Base-by-base conservation (phyloP, 2,888 invertebrate genomes). In the Aphodius sticticus region DNA sequence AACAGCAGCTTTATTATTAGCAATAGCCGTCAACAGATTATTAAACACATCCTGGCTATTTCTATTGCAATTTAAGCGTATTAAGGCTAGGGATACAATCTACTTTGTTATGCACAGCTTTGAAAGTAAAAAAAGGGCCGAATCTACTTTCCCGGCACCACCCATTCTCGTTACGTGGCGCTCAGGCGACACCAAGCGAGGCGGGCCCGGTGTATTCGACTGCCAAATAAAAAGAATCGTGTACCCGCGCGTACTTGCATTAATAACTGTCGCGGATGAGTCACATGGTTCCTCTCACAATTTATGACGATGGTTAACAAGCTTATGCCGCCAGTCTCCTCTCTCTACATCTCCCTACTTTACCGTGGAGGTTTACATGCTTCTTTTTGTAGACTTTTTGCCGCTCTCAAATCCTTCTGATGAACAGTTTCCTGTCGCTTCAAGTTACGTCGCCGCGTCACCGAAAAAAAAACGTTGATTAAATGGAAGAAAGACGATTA, bases 221-320 rank as follows among this genome's bases (percentile, higher is more conserved):
- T 53, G 74, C 77, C 79, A 78, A 79, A 77, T 81, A 82, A 82
- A 81, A 81, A 78, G 79, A 81, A 81, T 81, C 82, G 80, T 82
- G 82, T 80, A 53, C 76, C 79, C 76, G 53, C 53, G 53, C 76
- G 83, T 82, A 82, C 82, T 84, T 81, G 83, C 83, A 85, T 85
- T 85, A 85, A 85, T 85, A 86, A 83, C 85, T 86, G 86, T 86
- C 85, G 82, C 79, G 83, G 76, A 83, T 82, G 83, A 84, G 84
- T 85, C 84, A 84, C 84, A 84, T 82, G 83, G 82, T 83, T 84
- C 84, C 80, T 79, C 81, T 84, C 83, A 83, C 84, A 86, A 86
- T 86, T 86, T 86, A 86, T 85, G 86, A 84, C 84, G 84, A 83
- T 83, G 82, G 85, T 84, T 86, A 86, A 86, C 86, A 86, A 85